A percentile compares a stretch with the other conserved stretches of the same genome.
Evolutionary conservation across 2,797 vertebrate genomes (phyloP).

Genomic region (Scolopax bukidnonensis): DNA sequence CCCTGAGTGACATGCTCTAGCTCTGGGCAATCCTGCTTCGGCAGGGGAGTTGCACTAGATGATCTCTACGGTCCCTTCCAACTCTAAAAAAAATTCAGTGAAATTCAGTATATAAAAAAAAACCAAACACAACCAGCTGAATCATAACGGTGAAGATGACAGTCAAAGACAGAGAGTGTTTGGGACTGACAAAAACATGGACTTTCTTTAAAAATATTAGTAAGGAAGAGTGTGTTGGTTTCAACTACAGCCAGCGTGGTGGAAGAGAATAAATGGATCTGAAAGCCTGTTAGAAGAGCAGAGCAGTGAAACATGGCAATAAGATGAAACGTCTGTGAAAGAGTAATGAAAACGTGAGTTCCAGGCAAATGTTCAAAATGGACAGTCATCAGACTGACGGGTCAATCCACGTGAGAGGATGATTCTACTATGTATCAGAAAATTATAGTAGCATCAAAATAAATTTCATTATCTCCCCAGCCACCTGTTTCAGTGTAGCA

Average conservation of each 20-base stretch:
- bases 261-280: neutral
- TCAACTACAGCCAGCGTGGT: neutral
- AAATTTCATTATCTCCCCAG: neutral
- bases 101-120: no score
- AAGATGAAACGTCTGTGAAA: neutral
- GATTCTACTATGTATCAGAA: neutral
- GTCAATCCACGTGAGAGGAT: neutral
- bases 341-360: neutral
- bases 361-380: neutral
- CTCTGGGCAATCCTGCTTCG: no score
- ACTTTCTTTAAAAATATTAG: neutral
- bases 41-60: no score
- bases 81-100: no score
- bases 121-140: neutral
- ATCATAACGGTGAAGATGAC: accelerated
- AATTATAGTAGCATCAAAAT: no score
- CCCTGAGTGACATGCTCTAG: no score
- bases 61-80: no score
- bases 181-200: neutral
- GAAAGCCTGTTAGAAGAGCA: neutral
- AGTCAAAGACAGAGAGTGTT: neutral
- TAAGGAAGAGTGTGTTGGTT: neutral
- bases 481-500: neutral
- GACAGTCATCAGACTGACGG: neutral
- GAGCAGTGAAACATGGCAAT: neutral